These are phyloP conservation scores for Chymomyza procnemis DNA, from an alignment of 2,888 invertebrate genomes.

Conservation along the genomic window DNA sequence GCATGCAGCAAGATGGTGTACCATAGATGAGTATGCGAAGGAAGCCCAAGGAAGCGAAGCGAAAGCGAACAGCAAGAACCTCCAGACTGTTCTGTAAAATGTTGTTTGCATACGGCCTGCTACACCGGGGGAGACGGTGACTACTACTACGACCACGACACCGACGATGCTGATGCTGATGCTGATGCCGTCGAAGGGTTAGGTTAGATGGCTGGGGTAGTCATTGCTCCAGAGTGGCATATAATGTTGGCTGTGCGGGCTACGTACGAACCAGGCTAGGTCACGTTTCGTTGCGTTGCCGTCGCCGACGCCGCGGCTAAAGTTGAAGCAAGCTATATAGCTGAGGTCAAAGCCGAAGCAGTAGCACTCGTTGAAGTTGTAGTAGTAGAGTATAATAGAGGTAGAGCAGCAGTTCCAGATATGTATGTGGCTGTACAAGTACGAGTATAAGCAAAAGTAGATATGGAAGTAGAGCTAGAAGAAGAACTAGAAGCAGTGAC, in stretches of 20 bases:
- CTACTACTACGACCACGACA: not conserved
- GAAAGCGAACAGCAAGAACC: constrained; percentile 17
- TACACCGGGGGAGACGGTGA: not conserved
- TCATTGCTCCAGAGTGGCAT: not conserved
- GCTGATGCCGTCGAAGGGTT: not conserved
- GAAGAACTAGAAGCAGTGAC: not conserved
- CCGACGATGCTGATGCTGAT: not conserved
- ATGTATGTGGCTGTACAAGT: not conserved
- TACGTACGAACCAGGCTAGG: constrained; percentile 4
- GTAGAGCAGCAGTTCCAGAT: not conserved
- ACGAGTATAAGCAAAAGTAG: not conserved
- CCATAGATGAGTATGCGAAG: constrained; percentile 16
- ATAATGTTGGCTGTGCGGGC: not conserved
- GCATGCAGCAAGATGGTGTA: constrained; percentile 24
- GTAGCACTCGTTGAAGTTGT: not conserved
- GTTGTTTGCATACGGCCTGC: constrained; percentile 57
- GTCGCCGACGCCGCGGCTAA: not conserved
- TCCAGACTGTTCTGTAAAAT: constrained; percentile 33
- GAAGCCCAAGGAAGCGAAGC: constrained; percentile 29
- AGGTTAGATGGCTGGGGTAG: not conserved
- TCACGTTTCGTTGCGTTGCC: constrained; percentile 1
- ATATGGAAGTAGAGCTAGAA: not conserved
- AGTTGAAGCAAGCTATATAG: not conserved
- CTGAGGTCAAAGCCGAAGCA: not conserved
- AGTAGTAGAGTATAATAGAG: no score